Evolutionary conservation across 2,888 invertebrate genomes (phyloP).

Genomic region (Fabriciana adippe): DNA sequence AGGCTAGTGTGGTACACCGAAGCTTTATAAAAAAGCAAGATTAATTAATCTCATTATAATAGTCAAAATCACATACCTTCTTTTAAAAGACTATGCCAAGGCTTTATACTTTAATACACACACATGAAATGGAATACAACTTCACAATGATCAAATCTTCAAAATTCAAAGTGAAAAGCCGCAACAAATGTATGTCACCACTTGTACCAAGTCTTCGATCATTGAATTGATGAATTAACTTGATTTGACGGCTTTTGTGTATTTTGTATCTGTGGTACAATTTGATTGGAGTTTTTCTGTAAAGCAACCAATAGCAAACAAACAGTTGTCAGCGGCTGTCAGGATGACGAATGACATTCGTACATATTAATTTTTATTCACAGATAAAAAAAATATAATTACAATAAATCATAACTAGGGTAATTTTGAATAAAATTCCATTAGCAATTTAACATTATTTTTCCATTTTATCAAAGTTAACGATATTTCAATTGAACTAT

Average conservation of each 20-base stretch:
- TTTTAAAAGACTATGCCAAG: slow-evolving; percentile 14
- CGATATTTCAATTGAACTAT: too few species aligned
- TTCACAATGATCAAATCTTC: slow-evolving; percentile 12
- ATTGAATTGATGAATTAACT: slow-evolving; percentile 24
- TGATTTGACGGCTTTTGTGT: slow-evolving; percentile 22
- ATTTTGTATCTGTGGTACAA: slow-evolving; percentile 37
- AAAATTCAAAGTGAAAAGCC: slow-evolving; percentile 21
- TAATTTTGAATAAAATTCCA: too few species aligned
- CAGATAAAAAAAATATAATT: not conserved
- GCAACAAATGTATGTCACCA: too few species aligned
- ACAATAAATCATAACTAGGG: not conserved
- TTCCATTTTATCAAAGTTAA: too few species aligned
- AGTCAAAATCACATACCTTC: slow-evolving; percentile 17
- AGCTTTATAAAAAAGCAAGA: slow-evolving; percentile 19
- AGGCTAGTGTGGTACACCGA: slow-evolving; percentile 19
- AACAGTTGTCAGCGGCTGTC: slow-evolving; percentile 68
- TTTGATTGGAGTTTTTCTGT: slow-evolving; percentile 40
- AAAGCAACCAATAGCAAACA: slow-evolving; percentile 74
- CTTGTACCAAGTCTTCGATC: slow-evolving; percentile 23
- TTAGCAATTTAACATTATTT: too few species aligned
- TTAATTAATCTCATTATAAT: slow-evolving; percentile 9
- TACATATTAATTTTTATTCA: not conserved
- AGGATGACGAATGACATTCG: slow-evolving; percentile 48
- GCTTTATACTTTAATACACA: slow-evolving; percentile 17
- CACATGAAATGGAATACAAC: slow-evolving; percentile 4